A percentile compares a stretch with the other conserved stretches of the same genome.
These are phyloP conservation scores for Ferrisia virgata DNA, from an alignment of 2,888 invertebrate species.

Conservation along the genomic window DNA sequence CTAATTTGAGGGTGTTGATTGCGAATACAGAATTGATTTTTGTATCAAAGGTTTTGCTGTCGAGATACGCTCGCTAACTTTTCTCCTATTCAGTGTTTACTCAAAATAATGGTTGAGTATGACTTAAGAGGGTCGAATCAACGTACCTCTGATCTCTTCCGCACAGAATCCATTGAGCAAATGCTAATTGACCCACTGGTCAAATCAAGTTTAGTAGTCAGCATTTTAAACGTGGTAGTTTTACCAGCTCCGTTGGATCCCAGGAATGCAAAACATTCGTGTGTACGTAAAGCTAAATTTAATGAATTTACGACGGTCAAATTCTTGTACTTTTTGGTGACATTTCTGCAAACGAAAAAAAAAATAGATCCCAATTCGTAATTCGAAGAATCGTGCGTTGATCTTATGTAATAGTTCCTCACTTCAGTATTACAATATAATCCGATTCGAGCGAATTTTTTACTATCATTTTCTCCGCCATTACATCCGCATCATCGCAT, in stretches of 20 bases:
- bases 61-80: too few species aligned
- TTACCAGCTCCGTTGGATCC: slow-evolving; percentile 87
- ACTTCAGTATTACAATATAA: slow-evolving; percentile 42
- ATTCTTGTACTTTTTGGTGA: slow-evolving; percentile 66
- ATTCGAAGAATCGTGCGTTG: too few species aligned
- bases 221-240: slow-evolving; percentile 84
- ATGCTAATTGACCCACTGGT: slow-evolving; percentile 70
- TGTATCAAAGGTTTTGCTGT: too few species aligned
- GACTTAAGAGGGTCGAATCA: too few species aligned
- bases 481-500: slow-evolving; percentile 39
- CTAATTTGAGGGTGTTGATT: too few species aligned
- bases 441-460: slow-evolving; percentile 31
- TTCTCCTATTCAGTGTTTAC: too few species aligned
- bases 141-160: slow-evolving; percentile 26
- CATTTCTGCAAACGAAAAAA: slow-evolving; percentile 41
- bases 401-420: too few species aligned
- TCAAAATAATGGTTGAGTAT: too few species aligned
- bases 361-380: too few species aligned
- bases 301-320: slow-evolving; percentile 77
- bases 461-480: slow-evolving; percentile 33
- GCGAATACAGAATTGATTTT: too few species aligned
- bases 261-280: slow-evolving; percentile 77
- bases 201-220: slow-evolving; percentile 76
- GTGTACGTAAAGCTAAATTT: slow-evolving; percentile 65
- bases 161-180: slow-evolving; percentile 51